Evolutionary conservation across 2,888 invertebrate genomes (phyloP).

Genomic region (Drosophila fulvimacula): DNA sequence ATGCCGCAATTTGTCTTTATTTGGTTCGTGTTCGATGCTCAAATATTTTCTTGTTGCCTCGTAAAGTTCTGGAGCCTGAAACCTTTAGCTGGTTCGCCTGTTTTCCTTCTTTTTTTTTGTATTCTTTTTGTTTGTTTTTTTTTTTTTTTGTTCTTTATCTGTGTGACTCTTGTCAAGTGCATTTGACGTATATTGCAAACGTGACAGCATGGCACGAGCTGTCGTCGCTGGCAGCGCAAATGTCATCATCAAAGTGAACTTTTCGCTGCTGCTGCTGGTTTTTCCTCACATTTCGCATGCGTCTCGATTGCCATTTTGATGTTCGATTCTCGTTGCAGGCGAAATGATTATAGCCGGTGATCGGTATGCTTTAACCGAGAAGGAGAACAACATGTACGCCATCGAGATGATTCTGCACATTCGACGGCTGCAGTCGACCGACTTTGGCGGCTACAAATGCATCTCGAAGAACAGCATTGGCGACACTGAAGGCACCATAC

Average conservation of each 20-base stretch:
- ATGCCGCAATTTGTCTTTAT: slow-evolving; percentile 83
- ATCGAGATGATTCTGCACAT: slow-evolving; percentile 93
- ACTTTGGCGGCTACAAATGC: slow-evolving; percentile 95
- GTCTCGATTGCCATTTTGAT: slow-evolving; percentile 15
- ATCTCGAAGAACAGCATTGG: slow-evolving; percentile 97
- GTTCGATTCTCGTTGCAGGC: slow-evolving; percentile 86
- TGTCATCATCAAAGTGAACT: slow-evolving; percentile 39
- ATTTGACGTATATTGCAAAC: slow-evolving; percentile 82
- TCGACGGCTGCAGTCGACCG: slow-evolving; percentile 89
- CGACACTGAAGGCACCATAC: slow-evolving; percentile 94
- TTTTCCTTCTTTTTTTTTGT: not conserved
- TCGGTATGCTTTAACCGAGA: slow-evolving; percentile 93
- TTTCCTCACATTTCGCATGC: no score
- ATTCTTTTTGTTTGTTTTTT: slow-evolving; percentile 5
- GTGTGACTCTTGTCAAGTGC: slow-evolving; percentile 61
- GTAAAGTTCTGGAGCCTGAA: slow-evolving; percentile 3
- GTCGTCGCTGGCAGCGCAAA: slow-evolving; percentile 38
- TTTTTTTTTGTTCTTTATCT: not conserved
- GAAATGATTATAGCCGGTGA: slow-evolving; percentile 96
- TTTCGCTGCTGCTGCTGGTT: not conserved
- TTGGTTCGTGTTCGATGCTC: slow-evolving; percentile 81
- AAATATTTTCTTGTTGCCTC: slow-evolving; percentile 65
- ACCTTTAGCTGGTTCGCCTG: not conserved
- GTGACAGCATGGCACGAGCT: slow-evolving; percentile 56
- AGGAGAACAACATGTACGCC: slow-evolving; percentile 92